A percentile compares a stretch with the other conserved stretches of the same genome.
phyloP scores from a whole-genome alignment of 2,888 invertebrate species.

The Cantharis flavilabris region DNA sequence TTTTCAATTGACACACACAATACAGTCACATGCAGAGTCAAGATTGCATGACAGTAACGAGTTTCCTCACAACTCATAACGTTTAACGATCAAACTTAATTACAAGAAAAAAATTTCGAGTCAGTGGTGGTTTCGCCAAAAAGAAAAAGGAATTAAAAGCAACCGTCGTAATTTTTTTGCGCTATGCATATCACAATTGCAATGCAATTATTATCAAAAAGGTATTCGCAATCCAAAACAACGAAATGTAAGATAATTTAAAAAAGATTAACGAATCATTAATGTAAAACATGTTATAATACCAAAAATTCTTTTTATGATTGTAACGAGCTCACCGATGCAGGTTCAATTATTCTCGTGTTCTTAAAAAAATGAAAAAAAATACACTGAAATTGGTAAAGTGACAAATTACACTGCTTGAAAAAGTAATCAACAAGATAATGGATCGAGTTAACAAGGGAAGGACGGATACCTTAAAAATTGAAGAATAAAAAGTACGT shows the following conservation, averaged over 20 bases:
- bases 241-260: slow-evolving; percentile 10
- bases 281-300: slow-evolving; percentile 8
- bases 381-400: not conserved
- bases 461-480: not conserved
- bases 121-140: not conserved
- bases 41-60: not conserved
- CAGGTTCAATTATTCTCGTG: not conserved
- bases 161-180: not conserved
- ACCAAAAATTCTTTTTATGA: not conserved
- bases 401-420: not conserved
- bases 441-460: not conserved
- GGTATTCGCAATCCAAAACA: slow-evolving; percentile 9
- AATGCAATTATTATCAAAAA: not conserved
- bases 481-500: not conserved
- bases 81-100: not conserved
- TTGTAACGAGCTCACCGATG: not conserved
- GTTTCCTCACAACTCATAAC: not conserved
- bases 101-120: not conserved
- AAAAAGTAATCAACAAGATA: not conserved
- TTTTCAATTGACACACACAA: not conserved
- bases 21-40: not conserved
- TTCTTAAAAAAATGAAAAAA: not conserved
- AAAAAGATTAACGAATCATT: slow-evolving; percentile 12
- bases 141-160: not conserved
- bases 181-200: not conserved